Evolutionary conservation across 2,797 vertebrate genomes (phyloP), one percentile per base, ranked within the genome.

Genomic region (Schizopygopsis malacanthus): DNA sequence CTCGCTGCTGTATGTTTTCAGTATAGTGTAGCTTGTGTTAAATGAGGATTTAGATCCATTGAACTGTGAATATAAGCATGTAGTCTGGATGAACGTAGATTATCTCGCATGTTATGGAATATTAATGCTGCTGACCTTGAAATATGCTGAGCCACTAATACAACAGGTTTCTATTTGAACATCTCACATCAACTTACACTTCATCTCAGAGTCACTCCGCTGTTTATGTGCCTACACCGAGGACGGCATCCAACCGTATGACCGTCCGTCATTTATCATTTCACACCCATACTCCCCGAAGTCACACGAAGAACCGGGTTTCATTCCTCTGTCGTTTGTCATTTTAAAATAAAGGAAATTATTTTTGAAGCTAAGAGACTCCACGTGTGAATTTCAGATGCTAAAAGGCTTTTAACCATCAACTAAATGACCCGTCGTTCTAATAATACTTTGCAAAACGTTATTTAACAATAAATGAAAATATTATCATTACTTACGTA

Each of bases 271-370:
- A 85, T 69, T 45, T 72, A 86, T 86, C 90, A 9, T 87, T 37
- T 61, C 50, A 91, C 39, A 50, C 88, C 78, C 75, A 83, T 87
- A 89, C 70, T 81, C 59, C 65, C 45, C 4, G 5, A 52, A 54
- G 47, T 82, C 89, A 82, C 88, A 88, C 87, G 91, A 43, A 86
- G 89, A 59, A 6, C 20, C 0, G 16, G 37, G 92, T 94, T 94
- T 92, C 93, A 90, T 91, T 94, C 92, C 89, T 91, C 91, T 90
- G 86, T 86, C 93, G 91, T 90, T 81, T 79, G 65, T 52, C 47
- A 47, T 85, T 89, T 85, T 87, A 9, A 84, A 95, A 95, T 95
- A 95, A 95, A 94, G 91, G 81, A 91, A 92, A 88, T 85, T 92
- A 93, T 95, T 95, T 95, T 94, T 94, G 88, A 83, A 87, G 11